These are phyloP conservation scores for Cervus canadensis DNA, from an alignment of 2,113 vertebrate species.

Conservation along the genomic window DNA sequence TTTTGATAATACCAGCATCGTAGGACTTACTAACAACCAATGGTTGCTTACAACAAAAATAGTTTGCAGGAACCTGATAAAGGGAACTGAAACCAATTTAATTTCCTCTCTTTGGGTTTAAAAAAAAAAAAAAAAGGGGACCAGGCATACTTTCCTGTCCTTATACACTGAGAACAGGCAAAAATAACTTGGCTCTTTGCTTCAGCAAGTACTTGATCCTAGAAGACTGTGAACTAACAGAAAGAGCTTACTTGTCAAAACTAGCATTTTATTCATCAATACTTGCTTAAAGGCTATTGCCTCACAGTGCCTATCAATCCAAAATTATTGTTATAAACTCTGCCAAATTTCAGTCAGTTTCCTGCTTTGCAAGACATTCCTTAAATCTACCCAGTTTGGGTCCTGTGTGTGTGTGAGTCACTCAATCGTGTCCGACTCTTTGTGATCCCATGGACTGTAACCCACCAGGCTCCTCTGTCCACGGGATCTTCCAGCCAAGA, in stretches of 20 bases:
- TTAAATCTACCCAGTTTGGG: background rate
- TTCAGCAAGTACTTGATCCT: background rate
- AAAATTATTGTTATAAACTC: background rate
- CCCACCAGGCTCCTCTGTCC: background rate
- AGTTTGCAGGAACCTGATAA: slow-evolving; percentile 10
- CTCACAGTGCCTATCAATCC: background rate
- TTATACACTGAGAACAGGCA: background rate
- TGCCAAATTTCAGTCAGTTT: background rate
- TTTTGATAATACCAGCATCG: background rate
- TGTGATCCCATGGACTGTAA: background rate
- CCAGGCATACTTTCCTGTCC: background rate
- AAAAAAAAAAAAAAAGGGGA: background rate
- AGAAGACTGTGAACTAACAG: background rate
- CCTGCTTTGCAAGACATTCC: background rate
- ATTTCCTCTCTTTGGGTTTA: background rate
- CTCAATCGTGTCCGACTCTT: background rate
- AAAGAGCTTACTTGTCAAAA: background rate
- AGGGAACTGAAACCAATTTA: slow-evolving; percentile 4
- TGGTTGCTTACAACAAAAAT: background rate
- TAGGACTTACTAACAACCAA: background rate
- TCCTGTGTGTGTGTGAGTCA: background rate
- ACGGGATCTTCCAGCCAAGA: background rate
- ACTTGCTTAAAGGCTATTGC: background rate
- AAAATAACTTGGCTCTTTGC: background rate
- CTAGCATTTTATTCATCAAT: background rate